Evolutionary conservation across 2,888 invertebrate genomes (phyloP).

Genomic region (Callinectes sapidus): DNA sequence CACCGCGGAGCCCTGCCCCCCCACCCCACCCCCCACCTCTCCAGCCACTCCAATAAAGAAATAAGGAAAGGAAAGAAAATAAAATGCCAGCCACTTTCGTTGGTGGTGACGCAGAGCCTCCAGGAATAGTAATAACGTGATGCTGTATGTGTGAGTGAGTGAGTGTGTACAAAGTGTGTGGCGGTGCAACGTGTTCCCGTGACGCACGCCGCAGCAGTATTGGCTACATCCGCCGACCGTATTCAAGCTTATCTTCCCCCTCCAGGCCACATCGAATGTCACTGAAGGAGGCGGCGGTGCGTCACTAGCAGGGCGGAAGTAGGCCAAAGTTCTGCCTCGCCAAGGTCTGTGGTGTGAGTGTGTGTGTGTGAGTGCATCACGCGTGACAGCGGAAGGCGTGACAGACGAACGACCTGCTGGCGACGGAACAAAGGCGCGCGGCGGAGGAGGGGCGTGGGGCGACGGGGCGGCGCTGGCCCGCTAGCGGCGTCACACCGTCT

Average conservation of each 20-base stretch:
- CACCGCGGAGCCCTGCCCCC: neutral
- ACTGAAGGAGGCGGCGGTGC: constrained; percentile 4
- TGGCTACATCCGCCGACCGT: neutral
- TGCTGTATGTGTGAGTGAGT: too few species aligned
- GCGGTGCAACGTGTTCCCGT: neutral
- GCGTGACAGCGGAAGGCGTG: constrained; percentile 10
- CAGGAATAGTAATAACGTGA: neutral
- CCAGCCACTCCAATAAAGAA: neutral
- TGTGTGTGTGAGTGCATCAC: neutral
- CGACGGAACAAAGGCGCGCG: constrained; percentile 9
- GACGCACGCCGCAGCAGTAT: neutral
- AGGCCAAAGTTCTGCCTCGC: neutral
- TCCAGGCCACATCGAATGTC: neutral
- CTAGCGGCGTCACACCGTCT: constrained; percentile 31
- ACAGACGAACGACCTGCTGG: neutral
- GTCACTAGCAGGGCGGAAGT: neutral
- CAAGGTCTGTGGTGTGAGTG: neutral
- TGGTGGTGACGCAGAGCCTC: neutral
- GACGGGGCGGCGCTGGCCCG: neutral
- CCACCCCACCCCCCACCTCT: neutral
- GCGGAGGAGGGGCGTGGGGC: constrained; percentile 1
- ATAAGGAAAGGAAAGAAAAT: neutral
- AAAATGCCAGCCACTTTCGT: neutral
- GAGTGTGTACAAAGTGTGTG: neutral
- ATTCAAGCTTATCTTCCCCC: neutral